Base-by-base conservation (phyloP, 2,888 invertebrate species). In the Bedellia somnulentella region DNA sequence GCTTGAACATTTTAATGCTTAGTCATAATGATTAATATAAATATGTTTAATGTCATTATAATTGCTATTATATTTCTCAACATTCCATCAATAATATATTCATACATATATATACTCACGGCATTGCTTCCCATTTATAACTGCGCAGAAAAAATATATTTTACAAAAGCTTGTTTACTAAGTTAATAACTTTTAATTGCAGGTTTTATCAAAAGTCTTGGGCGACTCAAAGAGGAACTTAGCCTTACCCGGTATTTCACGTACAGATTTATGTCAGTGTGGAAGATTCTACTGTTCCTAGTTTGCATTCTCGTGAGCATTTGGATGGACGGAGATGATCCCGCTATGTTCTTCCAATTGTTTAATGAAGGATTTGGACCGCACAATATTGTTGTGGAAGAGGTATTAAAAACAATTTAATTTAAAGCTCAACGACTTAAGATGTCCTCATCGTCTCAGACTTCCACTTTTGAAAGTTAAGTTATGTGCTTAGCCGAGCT, bases 251-350 rank as follows among this genome's bases (percentile, higher is more conserved):
- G 95, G 29, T 94, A 95, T 50, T 95, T 93, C 60, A 88, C 86
- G 2, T 93, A 94, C 62, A 83, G 93, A 46, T 89, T 93, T 50
- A 81, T 96, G 30, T 91, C 95, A 0, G 60, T 91, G 1, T 96
- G 95, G 95, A 97, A 97, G 71, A 89, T 94, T 32, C 31, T 80
- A 5, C 40, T 88, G 22, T 94, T 95, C 53, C 77, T 94, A 35
- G 73, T 89, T 44, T 81, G 86, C 32, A 82, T 89, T 35, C 48
- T 92, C 9, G 68, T 89, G 22, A 84, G 87, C 35, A 71, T 88
- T 16, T 82, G 89, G 71, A 66, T 87, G 34, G 85, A 84, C 34
- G 89, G 88, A 9, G 87, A 89, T 31, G 87, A 86, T 37, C 82
- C 89, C 0, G 81, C 82, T 2, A 86, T 87, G 58, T 80, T 93